Conservation (phyloP, 2,888 invertebrate genomes). For the Ophonus ardosiacus region DNA sequence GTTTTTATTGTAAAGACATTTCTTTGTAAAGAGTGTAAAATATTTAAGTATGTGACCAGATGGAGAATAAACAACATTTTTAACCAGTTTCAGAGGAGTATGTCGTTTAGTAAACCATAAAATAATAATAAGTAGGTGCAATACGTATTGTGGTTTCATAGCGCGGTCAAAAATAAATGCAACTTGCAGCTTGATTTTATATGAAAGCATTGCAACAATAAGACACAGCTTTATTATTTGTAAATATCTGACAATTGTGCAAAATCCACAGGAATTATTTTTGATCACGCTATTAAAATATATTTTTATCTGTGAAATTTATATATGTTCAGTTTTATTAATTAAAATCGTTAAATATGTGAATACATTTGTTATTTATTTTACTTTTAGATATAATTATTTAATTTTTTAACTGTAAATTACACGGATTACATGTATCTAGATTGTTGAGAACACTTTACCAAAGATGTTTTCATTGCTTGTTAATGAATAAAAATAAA, state of each 20-base stretch:
- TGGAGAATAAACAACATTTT: constrained; percentile 26
- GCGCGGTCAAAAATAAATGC: constrained; percentile 44
- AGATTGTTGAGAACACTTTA: constrained; percentile 60
- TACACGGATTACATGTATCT: constrained; percentile 49
- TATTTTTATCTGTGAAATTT: constrained; percentile 39
- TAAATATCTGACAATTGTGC: constrained; percentile 14
- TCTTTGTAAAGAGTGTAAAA: constrained; percentile 2
- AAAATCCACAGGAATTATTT: constrained; percentile 5
- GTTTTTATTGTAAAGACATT: not conserved
- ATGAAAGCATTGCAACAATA: constrained; percentile 8
- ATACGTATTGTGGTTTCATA: constrained; percentile 53
- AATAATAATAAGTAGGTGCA: constrained; percentile 59
- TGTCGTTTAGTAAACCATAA: constrained; percentile 45
- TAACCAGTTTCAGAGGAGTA: constrained; percentile 22
- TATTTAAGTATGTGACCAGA: constrained; percentile 39
- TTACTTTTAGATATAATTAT: constrained; percentile 42
- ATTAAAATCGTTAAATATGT: constrained; percentile 32
- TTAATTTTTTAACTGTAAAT: constrained; percentile 27
- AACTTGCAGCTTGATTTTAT: not conserved
- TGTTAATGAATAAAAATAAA: constrained; percentile 45
- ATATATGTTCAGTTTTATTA: constrained; percentile 42
- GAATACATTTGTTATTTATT: constrained; percentile 49
- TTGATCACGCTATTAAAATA: constrained; percentile 46
- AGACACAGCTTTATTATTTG: constrained; percentile 13
- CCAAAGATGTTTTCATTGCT: constrained; percentile 64